A percentile compares a stretch with the other conserved stretches of the same genome.
Conservation (phyloP, 2,797 vertebrate species). For the Scarus forsteni region DNA sequence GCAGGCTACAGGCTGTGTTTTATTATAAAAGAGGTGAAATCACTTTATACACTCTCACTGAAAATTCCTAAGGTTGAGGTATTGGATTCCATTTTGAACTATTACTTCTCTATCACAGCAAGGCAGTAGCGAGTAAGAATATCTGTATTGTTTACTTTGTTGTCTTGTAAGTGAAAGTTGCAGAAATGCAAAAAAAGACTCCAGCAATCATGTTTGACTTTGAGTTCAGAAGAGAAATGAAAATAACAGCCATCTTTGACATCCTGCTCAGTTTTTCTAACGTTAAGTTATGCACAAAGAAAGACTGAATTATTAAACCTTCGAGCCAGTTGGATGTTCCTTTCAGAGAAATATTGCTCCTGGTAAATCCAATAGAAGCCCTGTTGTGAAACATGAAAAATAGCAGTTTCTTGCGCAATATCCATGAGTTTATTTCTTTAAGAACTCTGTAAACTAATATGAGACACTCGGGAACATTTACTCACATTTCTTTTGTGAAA, state of each 20-base stretch:
- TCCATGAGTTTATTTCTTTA: no score
- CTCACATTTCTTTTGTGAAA: no score
- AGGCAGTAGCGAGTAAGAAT: neutral
- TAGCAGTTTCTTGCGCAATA: neutral
- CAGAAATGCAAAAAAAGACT: neutral
- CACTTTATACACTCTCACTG: neutral
- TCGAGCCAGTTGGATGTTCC: no score
- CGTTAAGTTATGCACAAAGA: no score
- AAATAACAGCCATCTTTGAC: neutral
- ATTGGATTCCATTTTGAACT: neutral
- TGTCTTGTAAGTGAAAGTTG: neutral
- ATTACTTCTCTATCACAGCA: neutral
- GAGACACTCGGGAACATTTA: neutral
- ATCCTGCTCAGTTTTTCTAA: neutral
- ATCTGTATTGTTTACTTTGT: neutral
- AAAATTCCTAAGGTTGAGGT: neutral
- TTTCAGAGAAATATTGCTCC: no score
- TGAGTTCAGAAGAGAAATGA: no score
- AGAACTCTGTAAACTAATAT: neutral
- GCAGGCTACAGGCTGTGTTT: neutral
- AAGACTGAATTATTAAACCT: no score
- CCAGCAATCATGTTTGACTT: no score
- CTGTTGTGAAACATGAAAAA: neutral
- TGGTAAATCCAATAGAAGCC: no score
- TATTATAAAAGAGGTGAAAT: neutral